Percentiles rank a stretch among this genome's conserved stretches.
These are phyloP conservation scores for Catalaphyllia jardinei DNA, from an alignment of 64 coral and sea anemone genomes.

Conservation along the genomic window DNA sequence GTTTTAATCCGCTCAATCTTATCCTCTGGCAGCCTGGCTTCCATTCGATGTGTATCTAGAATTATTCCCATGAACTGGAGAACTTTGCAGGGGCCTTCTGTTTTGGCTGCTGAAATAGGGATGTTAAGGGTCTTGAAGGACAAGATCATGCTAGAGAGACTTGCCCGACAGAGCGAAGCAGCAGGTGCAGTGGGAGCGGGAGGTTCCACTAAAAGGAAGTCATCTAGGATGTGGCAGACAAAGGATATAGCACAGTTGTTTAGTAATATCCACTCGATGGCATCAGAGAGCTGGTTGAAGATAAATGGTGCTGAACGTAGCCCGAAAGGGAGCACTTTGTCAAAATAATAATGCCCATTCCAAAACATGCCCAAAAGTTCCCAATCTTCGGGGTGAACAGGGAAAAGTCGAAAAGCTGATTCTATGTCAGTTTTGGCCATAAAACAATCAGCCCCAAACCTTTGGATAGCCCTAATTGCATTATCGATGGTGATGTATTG, in stretches of 20 bases:
- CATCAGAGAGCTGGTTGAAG: slow-evolving; percentile 41
- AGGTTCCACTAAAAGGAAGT: slow-evolving; percentile 44
- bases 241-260: slow-evolving; percentile 44
- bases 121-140: slow-evolving; percentile 15
- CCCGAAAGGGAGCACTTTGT: slow-evolving; percentile 45
- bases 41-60: neutral
- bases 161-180: slow-evolving; percentile 23
- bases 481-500: slow-evolving; percentile 31
- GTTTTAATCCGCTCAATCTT: slow-evolving; percentile 4
- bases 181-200: neutral
- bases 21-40: slow-evolving; percentile 11
- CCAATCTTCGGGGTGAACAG: neutral
- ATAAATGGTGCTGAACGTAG: slow-evolving; percentile 18
- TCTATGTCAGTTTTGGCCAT: slow-evolving; percentile 16
- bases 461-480: slow-evolving; percentile 11
- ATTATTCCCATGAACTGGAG: slow-evolving; percentile 46
- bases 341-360: slow-evolving; percentile 15
- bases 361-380: slow-evolving; percentile 40
- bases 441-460: neutral
- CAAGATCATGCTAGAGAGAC: slow-evolving; percentile 14
- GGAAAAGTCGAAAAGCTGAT: slow-evolving; percentile 28
- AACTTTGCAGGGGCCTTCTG: slow-evolving; percentile 25
- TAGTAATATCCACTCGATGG: slow-evolving; percentile 39
- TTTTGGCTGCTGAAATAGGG: slow-evolving; percentile 1
- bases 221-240: slow-evolving; percentile 65